These are phyloP conservation scores for Samia ricini DNA, from an alignment of 1,140 invertebrate genomes.

Conservation along the genomic window DNA sequence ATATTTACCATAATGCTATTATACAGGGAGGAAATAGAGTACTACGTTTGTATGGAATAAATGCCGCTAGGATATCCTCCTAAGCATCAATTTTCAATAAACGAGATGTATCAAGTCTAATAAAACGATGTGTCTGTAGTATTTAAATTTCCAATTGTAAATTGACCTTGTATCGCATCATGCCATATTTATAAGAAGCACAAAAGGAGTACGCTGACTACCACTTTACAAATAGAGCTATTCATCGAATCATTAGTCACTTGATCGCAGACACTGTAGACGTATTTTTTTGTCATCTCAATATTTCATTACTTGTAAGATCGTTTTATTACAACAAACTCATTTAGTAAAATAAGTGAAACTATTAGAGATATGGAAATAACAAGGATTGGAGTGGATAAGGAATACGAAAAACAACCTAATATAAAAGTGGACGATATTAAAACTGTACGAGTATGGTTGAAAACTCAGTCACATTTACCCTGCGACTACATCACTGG, in stretches of 20 bases:
- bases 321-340: too few species aligned
- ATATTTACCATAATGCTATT: too few species aligned
- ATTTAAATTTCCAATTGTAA: too few species aligned
- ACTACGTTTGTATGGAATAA: too few species aligned
- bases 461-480: conserved; percentile 61
- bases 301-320: too few species aligned
- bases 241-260: conserved; percentile 7
- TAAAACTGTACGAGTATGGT: conserved; percentile 50
- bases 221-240: not conserved
- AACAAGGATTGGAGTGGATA: conserved; percentile 32
- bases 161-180: too few species aligned
- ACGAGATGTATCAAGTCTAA: too few species aligned
- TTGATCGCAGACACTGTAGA: not conserved
- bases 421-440: conserved; percentile 62
- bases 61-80: too few species aligned
- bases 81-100: too few species aligned
- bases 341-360: too few species aligned
- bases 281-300: not conserved
- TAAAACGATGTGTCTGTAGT: too few species aligned
- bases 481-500: conserved; percentile 48
- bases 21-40: too few species aligned
- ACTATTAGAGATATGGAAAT: conserved; percentile 16
- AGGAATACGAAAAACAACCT: conserved; percentile 62
- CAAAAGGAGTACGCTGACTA: not conserved
- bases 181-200: not conserved